phyloP scores from a whole-genome alignment of 1,140 invertebrate genomes.

The Drusus annulatus region DNA sequence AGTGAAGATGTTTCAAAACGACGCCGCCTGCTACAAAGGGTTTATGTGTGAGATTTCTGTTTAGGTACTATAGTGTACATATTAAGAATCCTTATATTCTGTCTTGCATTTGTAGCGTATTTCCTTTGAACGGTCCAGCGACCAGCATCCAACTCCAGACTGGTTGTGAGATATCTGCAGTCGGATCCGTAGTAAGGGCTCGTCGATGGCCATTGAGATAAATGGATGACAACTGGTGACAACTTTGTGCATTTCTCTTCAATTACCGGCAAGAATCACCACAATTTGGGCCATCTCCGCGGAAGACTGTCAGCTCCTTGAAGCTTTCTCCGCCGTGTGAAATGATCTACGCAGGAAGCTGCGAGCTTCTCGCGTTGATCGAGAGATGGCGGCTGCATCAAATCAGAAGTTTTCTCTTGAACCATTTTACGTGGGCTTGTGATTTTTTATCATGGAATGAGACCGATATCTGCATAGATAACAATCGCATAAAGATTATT shows the following conservation, averaged over 20 bases:
- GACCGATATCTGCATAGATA: too few relatives aligned
- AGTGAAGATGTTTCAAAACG: too few relatives aligned
- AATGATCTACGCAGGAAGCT: too few relatives aligned
- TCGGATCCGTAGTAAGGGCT: constrained; percentile 37
- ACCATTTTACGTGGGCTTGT: not conserved
- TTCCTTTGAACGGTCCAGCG: not conserved
- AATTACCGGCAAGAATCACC: constrained; percentile 45
- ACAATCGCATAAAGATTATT: too few relatives aligned
- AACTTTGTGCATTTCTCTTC: constrained; percentile 50
- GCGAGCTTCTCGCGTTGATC: not conserved
- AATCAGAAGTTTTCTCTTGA: not conserved
- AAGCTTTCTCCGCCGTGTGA: too few relatives aligned
- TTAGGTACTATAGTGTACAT: too few relatives aligned
- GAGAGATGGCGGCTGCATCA: not conserved
- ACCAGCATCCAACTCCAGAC: too few relatives aligned
- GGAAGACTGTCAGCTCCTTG: too few relatives aligned
- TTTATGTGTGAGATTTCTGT: too few relatives aligned
- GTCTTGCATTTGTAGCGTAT: not conserved
- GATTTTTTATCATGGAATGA: too few relatives aligned
- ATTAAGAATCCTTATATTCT: too few relatives aligned
- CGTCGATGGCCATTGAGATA: constrained; percentile 52
- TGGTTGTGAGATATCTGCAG: constrained; percentile 30
- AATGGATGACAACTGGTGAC: constrained; percentile 37
- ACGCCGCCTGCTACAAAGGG: too few relatives aligned
- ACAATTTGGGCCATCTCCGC: not conserved